phyloP scores from a whole-genome alignment of 2,797 vertebrate species.

The Centropyge bicolor region DNA sequence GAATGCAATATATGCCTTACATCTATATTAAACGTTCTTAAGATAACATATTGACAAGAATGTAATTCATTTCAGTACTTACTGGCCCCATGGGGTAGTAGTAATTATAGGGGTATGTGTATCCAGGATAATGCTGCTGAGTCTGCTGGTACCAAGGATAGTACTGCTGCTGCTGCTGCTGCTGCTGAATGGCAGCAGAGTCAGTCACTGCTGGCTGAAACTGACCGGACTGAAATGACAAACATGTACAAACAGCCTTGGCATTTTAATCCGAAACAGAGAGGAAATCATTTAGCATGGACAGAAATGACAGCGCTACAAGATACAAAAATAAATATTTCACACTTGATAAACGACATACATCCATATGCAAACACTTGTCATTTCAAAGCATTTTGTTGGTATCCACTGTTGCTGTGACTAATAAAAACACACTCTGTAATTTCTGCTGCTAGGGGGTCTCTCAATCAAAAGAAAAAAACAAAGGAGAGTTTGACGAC shows the following conservation, averaged over 20 bases:
- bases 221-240: conserved; percentile 78
- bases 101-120: conserved; percentile 90
- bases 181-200: conserved; percentile 82
- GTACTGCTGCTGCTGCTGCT: conserved; percentile 85
- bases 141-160: conserved; percentile 91
- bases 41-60: neutral
- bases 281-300: neutral
- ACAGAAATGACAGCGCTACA: neutral
- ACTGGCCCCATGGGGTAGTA: conserved; percentile 86
- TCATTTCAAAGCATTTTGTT: neutral
- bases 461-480: no score
- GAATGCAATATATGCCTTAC: neutral
- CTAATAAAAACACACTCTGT: no score
- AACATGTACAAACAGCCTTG: conserved; percentile 12
- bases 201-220: conserved; percentile 85
- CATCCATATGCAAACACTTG: neutral
- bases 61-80: conserved; percentile 49
- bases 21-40: neutral
- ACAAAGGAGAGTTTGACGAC: no score
- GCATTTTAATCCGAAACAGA: conserved; percentile 2
- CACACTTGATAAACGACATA: neutral
- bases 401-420: neutral
- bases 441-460: no score
- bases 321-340: neutral
- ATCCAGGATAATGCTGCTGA: conserved; percentile 89